These are phyloP conservation scores for Enteromius treurensis DNA, from an alignment of 2,797 vertebrate species.

Conservation along the genomic window DNA sequence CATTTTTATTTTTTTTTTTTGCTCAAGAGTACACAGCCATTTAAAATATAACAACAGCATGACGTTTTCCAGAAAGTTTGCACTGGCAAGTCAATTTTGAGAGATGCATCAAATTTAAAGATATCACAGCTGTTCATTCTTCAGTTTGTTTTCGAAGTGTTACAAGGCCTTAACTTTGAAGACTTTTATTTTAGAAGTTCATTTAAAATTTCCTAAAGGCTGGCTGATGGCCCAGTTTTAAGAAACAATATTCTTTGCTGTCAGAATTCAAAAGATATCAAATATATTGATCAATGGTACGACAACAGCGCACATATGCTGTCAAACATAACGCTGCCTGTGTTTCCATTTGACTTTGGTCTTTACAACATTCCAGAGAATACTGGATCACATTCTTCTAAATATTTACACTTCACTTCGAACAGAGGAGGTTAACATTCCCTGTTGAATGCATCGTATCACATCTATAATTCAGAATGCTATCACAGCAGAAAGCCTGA, in stretches of 20 bases:
- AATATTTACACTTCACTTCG: slow-evolving; percentile 42
- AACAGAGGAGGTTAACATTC: slow-evolving; percentile 34
- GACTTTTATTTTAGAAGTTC: not conserved
- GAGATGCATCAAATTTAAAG: not conserved
- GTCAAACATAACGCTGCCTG: slow-evolving; percentile 25
- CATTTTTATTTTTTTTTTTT: rapidly evolving
- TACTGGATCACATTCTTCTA: slow-evolving; percentile 22
- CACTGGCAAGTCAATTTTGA: no score
- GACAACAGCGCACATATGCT: not conserved
- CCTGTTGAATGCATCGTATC: slow-evolving; percentile 30
- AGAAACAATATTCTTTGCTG: not conserved
- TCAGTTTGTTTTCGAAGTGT: not conserved
- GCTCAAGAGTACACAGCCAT: not conserved
- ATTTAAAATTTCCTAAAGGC: not conserved
- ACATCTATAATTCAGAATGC: slow-evolving; percentile 43
- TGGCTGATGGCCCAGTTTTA: not conserved
- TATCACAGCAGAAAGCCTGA: slow-evolving; percentile 38
- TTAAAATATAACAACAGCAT: not conserved
- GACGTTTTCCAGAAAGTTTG: not conserved
- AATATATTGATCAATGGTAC: slow-evolving; percentile 9
- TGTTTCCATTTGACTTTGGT: slow-evolving; percentile 30
- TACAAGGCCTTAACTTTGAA: not conserved
- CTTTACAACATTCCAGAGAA: slow-evolving; percentile 17
- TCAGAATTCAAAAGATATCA: not conserved
- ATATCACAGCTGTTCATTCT: not conserved